These are phyloP conservation scores for Sebastolobus altivelis DNA, from an alignment of 2,797 vertebrate genomes.

Conservation along the genomic window DNA sequence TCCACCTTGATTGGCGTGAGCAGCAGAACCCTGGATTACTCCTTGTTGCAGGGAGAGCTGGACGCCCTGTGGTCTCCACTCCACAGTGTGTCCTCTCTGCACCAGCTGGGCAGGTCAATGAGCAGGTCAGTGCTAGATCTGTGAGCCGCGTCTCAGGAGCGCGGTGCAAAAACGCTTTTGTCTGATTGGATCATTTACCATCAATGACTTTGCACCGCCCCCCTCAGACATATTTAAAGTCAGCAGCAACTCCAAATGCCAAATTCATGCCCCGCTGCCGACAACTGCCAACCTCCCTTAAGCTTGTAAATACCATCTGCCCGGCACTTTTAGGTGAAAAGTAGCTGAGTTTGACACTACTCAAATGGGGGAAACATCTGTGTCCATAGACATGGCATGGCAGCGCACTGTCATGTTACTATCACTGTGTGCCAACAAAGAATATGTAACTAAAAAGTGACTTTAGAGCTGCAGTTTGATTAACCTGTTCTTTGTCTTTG, in stretches of 20 bases:
- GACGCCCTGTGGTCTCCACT: constrained; percentile 89
- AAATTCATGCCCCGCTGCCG: constrained; percentile 66
- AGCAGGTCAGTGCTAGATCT: constrained; percentile 87
- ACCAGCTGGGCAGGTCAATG: constrained; percentile 89
- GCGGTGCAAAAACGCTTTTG: constrained; percentile 51
- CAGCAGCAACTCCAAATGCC: constrained; percentile 52
- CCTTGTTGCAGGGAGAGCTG: constrained; percentile 86
- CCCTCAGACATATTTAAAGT: constrained; percentile 47
- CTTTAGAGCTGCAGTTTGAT: constrained; percentile 11
- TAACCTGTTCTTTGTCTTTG: constrained; percentile 68
- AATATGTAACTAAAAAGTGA: constrained; percentile 27
- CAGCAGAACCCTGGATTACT: constrained; percentile 87
- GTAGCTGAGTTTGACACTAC: constrained; percentile 37
- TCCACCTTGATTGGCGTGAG: constrained; percentile 71
- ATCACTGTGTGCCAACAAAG: constrained; percentile 71
- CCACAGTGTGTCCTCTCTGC: constrained; percentile 87
- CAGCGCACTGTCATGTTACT: constrained; percentile 48
- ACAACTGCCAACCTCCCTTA: constrained; percentile 51
- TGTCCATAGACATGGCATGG: constrained; percentile 50
- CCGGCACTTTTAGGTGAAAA: constrained; percentile 57
- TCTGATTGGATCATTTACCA: constrained; percentile 44
- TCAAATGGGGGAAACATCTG: constrained; percentile 37
- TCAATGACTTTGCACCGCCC: constrained; percentile 56
- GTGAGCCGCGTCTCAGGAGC: constrained; percentile 59
- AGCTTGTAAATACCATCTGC: constrained; percentile 71